A percentile compares a stretch with the other conserved stretches of the same genome.
phyloP scores from a whole-genome alignment of 2,888 invertebrate species.

The Coleophora flavipennella region DNA sequence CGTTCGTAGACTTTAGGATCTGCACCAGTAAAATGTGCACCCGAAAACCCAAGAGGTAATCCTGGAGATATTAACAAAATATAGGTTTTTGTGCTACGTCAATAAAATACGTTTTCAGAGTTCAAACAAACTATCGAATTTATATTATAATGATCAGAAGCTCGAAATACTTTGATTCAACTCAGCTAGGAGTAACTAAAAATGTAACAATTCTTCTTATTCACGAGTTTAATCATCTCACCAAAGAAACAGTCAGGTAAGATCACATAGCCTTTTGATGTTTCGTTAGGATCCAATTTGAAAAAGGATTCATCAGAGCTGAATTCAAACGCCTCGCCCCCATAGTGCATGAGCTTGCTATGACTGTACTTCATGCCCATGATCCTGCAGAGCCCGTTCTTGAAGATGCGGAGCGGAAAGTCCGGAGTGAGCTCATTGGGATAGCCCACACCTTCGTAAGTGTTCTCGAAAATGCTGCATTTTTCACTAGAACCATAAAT shows the following conservation, averaged over 20 bases:
- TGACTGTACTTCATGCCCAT: conserved; percentile 54
- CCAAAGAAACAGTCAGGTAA: conserved; percentile 76
- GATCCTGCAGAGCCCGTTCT: conserved; percentile 83
- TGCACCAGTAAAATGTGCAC: conserved; percentile 71
- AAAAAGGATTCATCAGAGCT: conserved; percentile 74
- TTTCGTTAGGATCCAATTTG: conserved; percentile 76
- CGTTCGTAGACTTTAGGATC: conserved; percentile 70
- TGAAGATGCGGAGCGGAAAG: conserved; percentile 74
- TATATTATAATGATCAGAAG: neutral
- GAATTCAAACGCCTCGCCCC: conserved; percentile 75
- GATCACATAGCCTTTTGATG: conserved; percentile 74
- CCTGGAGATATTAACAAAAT: conserved; percentile 41
- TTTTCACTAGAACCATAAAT: conserved; percentile 43
- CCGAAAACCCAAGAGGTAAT: conserved; percentile 78
- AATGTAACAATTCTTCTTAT: neutral
- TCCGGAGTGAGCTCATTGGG: conserved; percentile 72
- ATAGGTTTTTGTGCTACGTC: neutral
- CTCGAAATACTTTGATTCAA: neutral
- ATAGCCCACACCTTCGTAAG: conserved; percentile 81
- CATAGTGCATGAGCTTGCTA: conserved; percentile 33
- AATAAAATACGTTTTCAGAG: neutral
- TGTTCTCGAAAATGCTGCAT: conserved; percentile 79
- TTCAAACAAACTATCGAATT: neutral
- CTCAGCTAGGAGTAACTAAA: neutral
- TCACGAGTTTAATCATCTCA: too few species aligned